Conservation (phyloP, 2,113 vertebrate genomes). For the Cololabis saira region DNA sequence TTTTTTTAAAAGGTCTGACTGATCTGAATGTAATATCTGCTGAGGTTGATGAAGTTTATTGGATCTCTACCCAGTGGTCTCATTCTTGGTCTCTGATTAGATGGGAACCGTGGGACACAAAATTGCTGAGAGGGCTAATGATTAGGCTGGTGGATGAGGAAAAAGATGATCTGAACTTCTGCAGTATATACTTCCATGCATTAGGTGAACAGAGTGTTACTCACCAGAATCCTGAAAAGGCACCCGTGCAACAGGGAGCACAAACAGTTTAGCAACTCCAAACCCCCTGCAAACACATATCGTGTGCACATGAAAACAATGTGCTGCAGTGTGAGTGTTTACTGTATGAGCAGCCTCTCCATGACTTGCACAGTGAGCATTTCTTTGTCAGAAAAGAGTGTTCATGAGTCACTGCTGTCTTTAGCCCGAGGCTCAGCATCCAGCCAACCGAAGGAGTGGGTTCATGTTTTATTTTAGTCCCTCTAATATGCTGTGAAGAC, state of each 20-base stretch:
- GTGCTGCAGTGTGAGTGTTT: slow-evolving; percentile 44
- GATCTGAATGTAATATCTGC: slow-evolving; percentile 30
- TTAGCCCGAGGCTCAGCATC: slow-evolving; percentile 64
- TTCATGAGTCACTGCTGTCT: slow-evolving; percentile 74
- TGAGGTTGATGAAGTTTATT: slow-evolving; percentile 56
- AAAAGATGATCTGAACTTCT: slow-evolving; percentile 22
- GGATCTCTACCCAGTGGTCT: slow-evolving; percentile 55
- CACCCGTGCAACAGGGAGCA: slow-evolving; percentile 7
- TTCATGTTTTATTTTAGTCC: slow-evolving; percentile 70
- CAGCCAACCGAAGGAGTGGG: slow-evolving; percentile 65
- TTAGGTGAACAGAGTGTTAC: slow-evolving; percentile 1
- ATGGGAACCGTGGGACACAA: slow-evolving; percentile 45
- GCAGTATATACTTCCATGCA: slow-evolving; percentile 24
- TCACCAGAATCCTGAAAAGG: slow-evolving; percentile 20
- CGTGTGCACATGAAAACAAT: slow-evolving; percentile 13
- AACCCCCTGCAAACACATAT: slow-evolving; percentile 11
- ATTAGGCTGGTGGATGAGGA: slow-evolving; percentile 16
- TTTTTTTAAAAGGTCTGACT: slow-evolving; percentile 41
- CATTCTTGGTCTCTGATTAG: slow-evolving; percentile 50
- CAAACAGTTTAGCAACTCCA: slow-evolving; percentile 29
- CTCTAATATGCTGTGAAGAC: slow-evolving; percentile 70
- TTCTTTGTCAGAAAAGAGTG: slow-evolving; percentile 61
- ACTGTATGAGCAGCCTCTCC: slow-evolving; percentile 52
- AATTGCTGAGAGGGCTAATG: slow-evolving; percentile 35
- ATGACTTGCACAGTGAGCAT: slow-evolving; percentile 66